phyloP scores from a whole-genome alignment of 1,140 invertebrate species.

The Chrysomallon squamiferum region DNA sequence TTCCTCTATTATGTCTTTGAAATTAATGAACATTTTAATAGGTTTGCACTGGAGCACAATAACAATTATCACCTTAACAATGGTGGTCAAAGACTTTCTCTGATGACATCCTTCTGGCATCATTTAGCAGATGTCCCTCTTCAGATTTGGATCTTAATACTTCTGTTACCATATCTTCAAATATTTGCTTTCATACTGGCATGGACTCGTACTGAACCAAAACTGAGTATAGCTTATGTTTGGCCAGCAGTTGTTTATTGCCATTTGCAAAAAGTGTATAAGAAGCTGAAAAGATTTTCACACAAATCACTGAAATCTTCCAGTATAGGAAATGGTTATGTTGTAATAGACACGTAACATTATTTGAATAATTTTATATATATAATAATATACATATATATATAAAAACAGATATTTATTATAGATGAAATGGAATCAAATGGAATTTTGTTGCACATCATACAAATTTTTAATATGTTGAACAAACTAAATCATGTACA shows the following conservation, averaged over 20 bases:
- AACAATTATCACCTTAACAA: slow-evolving; percentile 34
- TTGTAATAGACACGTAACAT: slow-evolving; percentile 37
- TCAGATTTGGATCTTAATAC: slow-evolving; percentile 41
- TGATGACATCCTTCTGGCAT: slow-evolving; percentile 27
- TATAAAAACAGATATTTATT: too few species aligned
- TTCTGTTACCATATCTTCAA: slow-evolving; percentile 51
- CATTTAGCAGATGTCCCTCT: slow-evolving; percentile 51
- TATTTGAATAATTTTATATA: not conserved
- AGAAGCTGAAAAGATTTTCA: slow-evolving; percentile 11
- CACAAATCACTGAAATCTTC: slow-evolving; percentile 30
- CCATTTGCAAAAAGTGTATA: slow-evolving; percentile 30
- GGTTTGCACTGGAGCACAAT: slow-evolving; percentile 50
- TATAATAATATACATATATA: too few species aligned
- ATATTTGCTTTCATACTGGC: slow-evolving; percentile 53
- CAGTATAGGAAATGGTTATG: slow-evolving; percentile 35
- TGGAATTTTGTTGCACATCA: too few species aligned
- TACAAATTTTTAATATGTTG: too few species aligned
- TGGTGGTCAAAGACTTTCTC: not conserved
- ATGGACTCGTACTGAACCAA: slow-evolving; percentile 50
- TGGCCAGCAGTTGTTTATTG: slow-evolving; percentile 51
- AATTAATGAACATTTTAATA: slow-evolving; percentile 54
- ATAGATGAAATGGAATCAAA: too few species aligned
- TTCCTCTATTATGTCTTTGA: slow-evolving; percentile 57
- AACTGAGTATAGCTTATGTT: slow-evolving; percentile 43
- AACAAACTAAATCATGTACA: too few species aligned